Base-by-base conservation (phyloP, 2,888 invertebrate genomes). In the Nebria salina region DNA sequence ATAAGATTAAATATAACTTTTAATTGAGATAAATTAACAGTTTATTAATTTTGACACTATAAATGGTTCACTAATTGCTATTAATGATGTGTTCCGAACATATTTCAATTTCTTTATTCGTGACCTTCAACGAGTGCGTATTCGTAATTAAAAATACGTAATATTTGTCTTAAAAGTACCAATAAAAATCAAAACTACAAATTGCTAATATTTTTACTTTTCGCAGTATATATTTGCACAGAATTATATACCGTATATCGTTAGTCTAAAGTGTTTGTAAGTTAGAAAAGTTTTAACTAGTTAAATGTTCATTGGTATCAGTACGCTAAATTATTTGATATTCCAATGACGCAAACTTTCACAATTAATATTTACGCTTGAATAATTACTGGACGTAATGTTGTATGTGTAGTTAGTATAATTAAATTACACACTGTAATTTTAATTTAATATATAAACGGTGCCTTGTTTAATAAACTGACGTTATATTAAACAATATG, bases 11-110 rank as follows among this genome's bases (percentile, higher is more conserved):
- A 54, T 11, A 54, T 54, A 54, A 54, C 8, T 54, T 8, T 11
- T 54, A 54, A 54, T 54, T 54, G n/a, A 72, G 72, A 72, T 72
- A 72, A 72, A 72, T 72, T 72, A 72, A 72, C 5, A 5, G 72
- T 72, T 72, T 72, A 26, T 72, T 72, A 72, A 72, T 72, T 54
- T 72, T 42, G 72, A 20, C 72, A 26, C 41, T 72, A 25, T 72
- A 72, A 72, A 72, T 34, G 72, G 72, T 72, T 72, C 26, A 72
- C 42, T 72, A 72, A 72, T 72, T 72, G 42, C 34, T 2, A 6
- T 13, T 26, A 72, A 72, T 72, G 72, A 72, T 34, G 26, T 72
- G 34, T 25, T 72, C 41, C 15, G 26, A 34, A 34, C 20, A 43
- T 43, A 1, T 43, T 54, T 54, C 54, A 54, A 13, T 54, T 11